Evolutionary conservation across 2,797 vertebrate species (phyloP).

Genomic region (Lindbergichthys nudifrons): DNA sequence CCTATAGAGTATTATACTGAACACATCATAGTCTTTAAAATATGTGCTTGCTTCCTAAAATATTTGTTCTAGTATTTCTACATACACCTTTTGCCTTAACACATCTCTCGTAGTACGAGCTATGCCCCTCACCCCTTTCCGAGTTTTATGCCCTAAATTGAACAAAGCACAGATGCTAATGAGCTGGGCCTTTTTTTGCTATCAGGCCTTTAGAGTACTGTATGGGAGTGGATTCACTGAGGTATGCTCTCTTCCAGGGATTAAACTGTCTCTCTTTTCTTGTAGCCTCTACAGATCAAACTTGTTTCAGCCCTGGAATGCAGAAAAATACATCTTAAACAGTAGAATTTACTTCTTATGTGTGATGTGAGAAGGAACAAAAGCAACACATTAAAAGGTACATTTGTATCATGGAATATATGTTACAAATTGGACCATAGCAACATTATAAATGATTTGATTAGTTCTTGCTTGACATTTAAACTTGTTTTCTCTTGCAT

Average conservation of each 20-base stretch:
- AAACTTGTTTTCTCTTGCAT: background rate
- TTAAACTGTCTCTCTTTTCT: slow-evolving; percentile 3
- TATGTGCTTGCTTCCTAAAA: slow-evolving; percentile 85
- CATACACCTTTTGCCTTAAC: slow-evolving; percentile 79
- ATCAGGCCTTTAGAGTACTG: slow-evolving; percentile 48
- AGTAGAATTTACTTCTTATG: slow-evolving; percentile 3
- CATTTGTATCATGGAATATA: background rate
- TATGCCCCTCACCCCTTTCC: slow-evolving; percentile 44
- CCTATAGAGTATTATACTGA: slow-evolving; percentile 77
- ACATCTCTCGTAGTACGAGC: slow-evolving; percentile 66
- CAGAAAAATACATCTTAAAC: slow-evolving; percentile 17
- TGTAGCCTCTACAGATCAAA: background rate
- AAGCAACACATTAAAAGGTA: background rate
- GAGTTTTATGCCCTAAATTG: slow-evolving; percentile 24
- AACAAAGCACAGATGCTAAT: slow-evolving; percentile 68
- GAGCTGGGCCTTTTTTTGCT: slow-evolving; percentile 37
- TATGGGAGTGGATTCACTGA: slow-evolving; percentile 29
- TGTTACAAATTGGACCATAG: background rate
- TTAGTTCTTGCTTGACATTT: background rate
- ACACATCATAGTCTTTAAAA: slow-evolving; percentile 81
- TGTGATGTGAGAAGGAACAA: background rate
- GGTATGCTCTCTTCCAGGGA: slow-evolving; percentile 15
- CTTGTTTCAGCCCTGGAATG: slow-evolving; percentile 6
- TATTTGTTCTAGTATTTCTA: slow-evolving; percentile 72
- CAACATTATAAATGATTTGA: slow-evolving; percentile 6